Conservation (phyloP, 2,113 vertebrate species). For the Tylochromis polylepis region DNA sequence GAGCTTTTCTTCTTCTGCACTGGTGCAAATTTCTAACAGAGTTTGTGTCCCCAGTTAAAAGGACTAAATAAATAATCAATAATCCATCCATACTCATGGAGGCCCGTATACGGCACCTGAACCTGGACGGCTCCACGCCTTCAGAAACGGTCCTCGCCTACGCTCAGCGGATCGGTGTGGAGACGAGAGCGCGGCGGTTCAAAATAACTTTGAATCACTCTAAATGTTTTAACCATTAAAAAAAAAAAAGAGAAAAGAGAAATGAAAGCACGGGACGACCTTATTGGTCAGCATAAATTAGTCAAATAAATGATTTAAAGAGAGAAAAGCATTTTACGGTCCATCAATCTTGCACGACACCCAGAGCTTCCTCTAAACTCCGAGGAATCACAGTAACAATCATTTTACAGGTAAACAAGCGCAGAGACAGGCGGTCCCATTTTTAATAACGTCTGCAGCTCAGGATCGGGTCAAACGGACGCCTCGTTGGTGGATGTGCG, state of each 20-base stretch:
- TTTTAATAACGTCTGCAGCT: background rate
- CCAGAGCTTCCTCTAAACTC: background rate
- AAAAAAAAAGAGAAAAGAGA: background rate
- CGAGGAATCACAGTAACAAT: background rate
- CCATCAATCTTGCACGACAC: background rate
- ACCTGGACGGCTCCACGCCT: fast-evolving
- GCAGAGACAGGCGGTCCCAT: background rate
- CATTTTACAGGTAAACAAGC: background rate
- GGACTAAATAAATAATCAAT: background rate
- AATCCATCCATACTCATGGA: background rate
- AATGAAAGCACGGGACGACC: background rate
- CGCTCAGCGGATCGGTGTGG: too few relatives aligned
- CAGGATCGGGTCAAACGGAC: background rate
- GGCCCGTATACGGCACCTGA: background rate
- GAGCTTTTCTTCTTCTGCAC: background rate
- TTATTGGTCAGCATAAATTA: too few relatives aligned
- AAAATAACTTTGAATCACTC: background rate
- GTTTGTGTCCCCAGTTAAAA: background rate
- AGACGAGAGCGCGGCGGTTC: background rate
- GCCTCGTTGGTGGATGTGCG: background rate
- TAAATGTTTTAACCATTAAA: background rate
- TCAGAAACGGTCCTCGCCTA: background rate
- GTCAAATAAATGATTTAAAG: too few relatives aligned
- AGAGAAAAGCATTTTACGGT: too few relatives aligned
- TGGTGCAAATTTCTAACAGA: background rate